These are phyloP conservation scores for Trichonephila clavata DNA, from an alignment of 1,140 invertebrate genomes.

Conservation along the genomic window DNA sequence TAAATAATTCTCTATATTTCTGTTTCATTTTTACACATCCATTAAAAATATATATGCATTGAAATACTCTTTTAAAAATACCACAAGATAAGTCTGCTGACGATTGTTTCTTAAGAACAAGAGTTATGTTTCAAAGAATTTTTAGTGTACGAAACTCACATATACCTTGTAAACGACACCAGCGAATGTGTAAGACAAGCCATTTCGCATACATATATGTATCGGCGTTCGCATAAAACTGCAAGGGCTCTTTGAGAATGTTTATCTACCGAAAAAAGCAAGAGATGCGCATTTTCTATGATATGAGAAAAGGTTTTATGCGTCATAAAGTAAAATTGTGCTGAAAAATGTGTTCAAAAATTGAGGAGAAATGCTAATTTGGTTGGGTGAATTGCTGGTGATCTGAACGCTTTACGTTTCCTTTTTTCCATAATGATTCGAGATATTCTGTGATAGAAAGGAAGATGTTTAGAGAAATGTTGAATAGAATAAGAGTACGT, in stretches of 20 bases:
- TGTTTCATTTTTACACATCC: no score
- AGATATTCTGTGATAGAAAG: neutral
- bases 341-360: slow-evolving; percentile 44
- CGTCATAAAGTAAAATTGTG: slow-evolving; percentile 70
- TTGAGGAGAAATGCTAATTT: slow-evolving; percentile 62
- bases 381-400: slow-evolving; percentile 43
- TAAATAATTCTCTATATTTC: no score
- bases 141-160: neutral
- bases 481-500: slow-evolving; percentile 39
- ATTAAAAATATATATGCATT: no score
- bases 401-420: slow-evolving; percentile 17
- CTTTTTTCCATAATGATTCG: neutral
- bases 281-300: neutral
- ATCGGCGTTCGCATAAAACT: neutral
- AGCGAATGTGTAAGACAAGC: slow-evolving; percentile 45
- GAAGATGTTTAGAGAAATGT: neutral
- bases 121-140: neutral
- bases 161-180: slow-evolving; percentile 52
- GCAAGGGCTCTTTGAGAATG: neutral
- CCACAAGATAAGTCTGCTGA: no score
- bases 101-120: no score
- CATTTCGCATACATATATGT: slow-evolving; percentile 46
- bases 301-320: slow-evolving; percentile 1
- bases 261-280: neutral
- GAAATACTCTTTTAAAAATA: no score